Conservation (phyloP, 1,140 invertebrate genomes). For the Globodera rostochiensis region DNA sequence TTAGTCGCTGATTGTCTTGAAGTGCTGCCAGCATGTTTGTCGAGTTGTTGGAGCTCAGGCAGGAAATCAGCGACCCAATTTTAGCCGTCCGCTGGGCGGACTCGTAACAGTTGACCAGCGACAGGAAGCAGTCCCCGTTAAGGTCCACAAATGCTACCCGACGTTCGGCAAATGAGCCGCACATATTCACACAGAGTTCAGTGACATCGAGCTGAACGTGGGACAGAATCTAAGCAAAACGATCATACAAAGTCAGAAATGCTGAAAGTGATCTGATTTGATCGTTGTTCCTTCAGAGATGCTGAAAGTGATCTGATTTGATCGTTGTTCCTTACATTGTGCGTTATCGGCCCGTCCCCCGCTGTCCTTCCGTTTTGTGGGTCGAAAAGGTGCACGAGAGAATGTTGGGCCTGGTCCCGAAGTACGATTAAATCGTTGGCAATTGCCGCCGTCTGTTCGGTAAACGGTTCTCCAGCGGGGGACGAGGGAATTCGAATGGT, state of each 20-base stretch:
- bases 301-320: too few species aligned
- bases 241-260: too few species aligned
- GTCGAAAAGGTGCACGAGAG: constrained; percentile 85
- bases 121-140: constrained; percentile 79
- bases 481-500: constrained; percentile 68
- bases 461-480: constrained; percentile 73
- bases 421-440: constrained; percentile 76
- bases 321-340: constrained; percentile 66
- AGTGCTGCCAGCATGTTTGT: constrained; percentile 82
- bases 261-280: constrained; percentile 22
- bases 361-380: constrained; percentile 74
- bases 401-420: constrained; percentile 79
- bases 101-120: constrained; percentile 74
- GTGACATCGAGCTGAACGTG: constrained; percentile 48
- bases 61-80: constrained; percentile 79
- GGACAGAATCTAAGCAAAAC: too few species aligned
- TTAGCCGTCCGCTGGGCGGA: constrained; percentile 70
- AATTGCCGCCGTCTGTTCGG: constrained; percentile 74
- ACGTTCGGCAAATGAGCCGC: constrained; percentile 74
- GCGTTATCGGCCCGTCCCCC: constrained; percentile 73
- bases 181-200: constrained; percentile 79
- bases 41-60: constrained; percentile 80
- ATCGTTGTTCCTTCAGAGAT: constrained; percentile 1
- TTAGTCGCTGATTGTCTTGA: constrained; percentile 76
- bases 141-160: constrained; percentile 79